Conservation (phyloP, 1,140 invertebrate species). For the Zaprionus africanus region DNA sequence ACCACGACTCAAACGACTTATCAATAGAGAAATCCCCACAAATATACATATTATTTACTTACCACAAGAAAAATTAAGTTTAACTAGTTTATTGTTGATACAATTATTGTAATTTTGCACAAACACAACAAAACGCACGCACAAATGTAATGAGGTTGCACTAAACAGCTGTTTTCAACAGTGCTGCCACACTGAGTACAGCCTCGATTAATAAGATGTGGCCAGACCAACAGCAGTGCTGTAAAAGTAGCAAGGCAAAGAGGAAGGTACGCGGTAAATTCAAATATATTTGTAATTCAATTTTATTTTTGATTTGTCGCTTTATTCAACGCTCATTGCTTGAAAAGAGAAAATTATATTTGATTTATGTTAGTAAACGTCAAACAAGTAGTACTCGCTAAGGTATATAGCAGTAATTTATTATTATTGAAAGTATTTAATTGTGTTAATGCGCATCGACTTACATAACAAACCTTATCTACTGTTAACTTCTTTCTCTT, state of each 20-base stretch:
- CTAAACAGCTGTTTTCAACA: background rate
- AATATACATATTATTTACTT: background rate
- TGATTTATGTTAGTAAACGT: background rate
- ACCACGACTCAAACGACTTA: background rate
- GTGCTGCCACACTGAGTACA: background rate
- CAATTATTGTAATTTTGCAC: background rate
- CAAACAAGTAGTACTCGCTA: too few relatives aligned
- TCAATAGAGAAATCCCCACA: background rate
- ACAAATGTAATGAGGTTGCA: conserved; percentile 5
- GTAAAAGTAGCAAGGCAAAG: background rate
- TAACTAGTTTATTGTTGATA: background rate
- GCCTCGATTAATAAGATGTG: background rate
- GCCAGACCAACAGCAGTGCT: background rate
- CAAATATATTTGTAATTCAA: background rate
- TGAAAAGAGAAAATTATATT: background rate
- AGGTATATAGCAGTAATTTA: too few relatives aligned
- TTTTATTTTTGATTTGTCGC: background rate
- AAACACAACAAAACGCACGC: conserved; percentile 9
- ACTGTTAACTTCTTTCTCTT: background rate
- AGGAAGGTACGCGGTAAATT: background rate
- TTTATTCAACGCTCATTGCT: background rate
- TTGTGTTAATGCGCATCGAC: too few relatives aligned
- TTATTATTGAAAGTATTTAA: too few relatives aligned
- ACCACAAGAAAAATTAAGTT: background rate
- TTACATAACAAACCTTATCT: background rate